phyloP scores from a whole-genome alignment of 2,888 invertebrate species.

The Synanthedon vespiformis region DNA sequence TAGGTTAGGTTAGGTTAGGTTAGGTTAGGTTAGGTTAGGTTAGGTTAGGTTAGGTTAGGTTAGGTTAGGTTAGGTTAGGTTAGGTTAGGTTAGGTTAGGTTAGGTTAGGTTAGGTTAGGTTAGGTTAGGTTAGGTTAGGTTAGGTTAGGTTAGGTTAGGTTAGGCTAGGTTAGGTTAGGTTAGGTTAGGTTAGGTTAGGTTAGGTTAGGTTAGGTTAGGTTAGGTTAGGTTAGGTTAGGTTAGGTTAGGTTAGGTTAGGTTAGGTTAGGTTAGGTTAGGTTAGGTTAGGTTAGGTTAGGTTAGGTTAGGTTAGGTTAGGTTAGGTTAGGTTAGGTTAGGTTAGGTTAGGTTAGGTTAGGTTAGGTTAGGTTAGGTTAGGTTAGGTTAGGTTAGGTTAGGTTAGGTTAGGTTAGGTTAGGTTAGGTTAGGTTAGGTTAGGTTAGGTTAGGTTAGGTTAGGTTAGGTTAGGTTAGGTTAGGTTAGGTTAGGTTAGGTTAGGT shows the following conservation, averaged over 20 bases:
- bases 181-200: too few species aligned
- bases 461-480: constrained; percentile 3
- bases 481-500: constrained; percentile 6
- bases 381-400: constrained; percentile 1
- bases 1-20: constrained; percentile 1
- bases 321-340: constrained; percentile 1
- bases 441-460: too few species aligned
- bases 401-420: background rate
- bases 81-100: background rate
- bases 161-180: too few species aligned
- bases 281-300: constrained; percentile 1
- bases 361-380: constrained; percentile 1
- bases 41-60: constrained; percentile 1
- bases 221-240: too few species aligned
- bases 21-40: constrained; percentile 1
- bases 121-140: constrained; percentile 1
- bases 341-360: constrained; percentile 1
- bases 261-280: too few species aligned
- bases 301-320: constrained; percentile 1
- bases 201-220: too few species aligned
- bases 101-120: constrained; percentile 1
- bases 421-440: too few species aligned
- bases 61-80: constrained; percentile 1
- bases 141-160: too few species aligned
- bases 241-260: too few species aligned